These are phyloP conservation scores for Spisula subtruncata DNA, from an alignment of 2,888 invertebrate species.

Conservation along the genomic window DNA sequence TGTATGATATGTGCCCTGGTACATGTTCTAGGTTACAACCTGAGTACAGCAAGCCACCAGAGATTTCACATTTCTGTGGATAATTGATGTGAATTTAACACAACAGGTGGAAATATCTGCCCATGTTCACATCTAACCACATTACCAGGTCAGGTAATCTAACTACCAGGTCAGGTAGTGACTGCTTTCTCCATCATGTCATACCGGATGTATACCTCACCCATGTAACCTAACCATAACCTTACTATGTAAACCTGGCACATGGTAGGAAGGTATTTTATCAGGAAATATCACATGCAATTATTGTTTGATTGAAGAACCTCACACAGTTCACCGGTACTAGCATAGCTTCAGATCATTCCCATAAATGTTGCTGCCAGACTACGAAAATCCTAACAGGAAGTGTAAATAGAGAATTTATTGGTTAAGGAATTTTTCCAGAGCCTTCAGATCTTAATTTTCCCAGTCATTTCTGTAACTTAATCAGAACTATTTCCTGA, in stretches of 20 bases:
- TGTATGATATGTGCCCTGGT: too few relatives aligned
- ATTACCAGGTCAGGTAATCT: neutral
- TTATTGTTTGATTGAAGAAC: too few relatives aligned
- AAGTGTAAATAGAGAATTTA: neutral
- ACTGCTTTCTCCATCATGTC: slow-evolving; percentile 1
- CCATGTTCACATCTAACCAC: neutral
- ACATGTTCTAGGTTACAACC: too few relatives aligned
- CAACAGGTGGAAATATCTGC: slow-evolving; percentile 6
- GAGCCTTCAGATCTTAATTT: neutral
- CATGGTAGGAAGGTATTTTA: neutral
- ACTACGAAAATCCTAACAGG: neutral
- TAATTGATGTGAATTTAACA: slow-evolving; percentile 1
- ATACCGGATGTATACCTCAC: too few relatives aligned
- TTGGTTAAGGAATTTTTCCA: neutral
- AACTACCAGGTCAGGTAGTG: too few relatives aligned
- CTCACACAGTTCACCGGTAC: too few relatives aligned
- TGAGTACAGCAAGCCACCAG: neutral
- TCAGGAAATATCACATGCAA: neutral
- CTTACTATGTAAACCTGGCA: neutral
- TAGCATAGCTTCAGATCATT: too few relatives aligned
- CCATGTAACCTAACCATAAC: neutral
- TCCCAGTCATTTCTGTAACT: neutral
- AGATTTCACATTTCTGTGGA: neutral
- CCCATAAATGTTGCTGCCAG: too few relatives aligned
- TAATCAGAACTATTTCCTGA: neutral